Evolutionary conservation across 2,888 invertebrate species (phyloP), one percentile per base, ranked within the genome.

Genomic region (Hoplodrina blanda): DNA sequence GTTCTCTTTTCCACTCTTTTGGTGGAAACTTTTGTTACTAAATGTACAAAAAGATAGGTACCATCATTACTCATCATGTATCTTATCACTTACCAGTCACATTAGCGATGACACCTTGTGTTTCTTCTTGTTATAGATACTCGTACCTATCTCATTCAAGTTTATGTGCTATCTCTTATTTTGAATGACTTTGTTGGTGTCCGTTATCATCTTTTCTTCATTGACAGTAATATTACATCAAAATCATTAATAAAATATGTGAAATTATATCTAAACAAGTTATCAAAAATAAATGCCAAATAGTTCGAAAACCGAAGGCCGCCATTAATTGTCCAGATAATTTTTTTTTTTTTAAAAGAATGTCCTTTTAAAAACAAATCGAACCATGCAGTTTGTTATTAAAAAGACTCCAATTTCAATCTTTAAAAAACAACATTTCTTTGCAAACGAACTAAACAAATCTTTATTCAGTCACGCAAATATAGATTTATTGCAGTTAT

Each of bases 401-500:
- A 0, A 4, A 44, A 6, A 13, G 17, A 37, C 8, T 37, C 3
- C 33, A 37, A 37, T 37, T 37, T 8, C 37, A 37, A 37, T 37
- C 7, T 37, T 7, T 37, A 8, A 17, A 5, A 17, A 13, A 54
- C 52, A 54, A 20, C 7, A 37, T 15, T n/a, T 54, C 11, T n/a
- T 37, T 53, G 25, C 17, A n/a, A 20, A 25, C 33, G 6, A 20
- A n/a, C 20, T 13, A 25, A 33, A 49, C 20, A 55, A 62, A 60
- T 37, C 11, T 46, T 8, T 62, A 44, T 19, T 37, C 46, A 52
- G 55, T 61, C 17, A 61, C 50, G 15, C 62, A 67, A 53, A 33
- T 30, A 78, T 49, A 78, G 19, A 59, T 61, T 30, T 46, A 63
- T 79, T 56, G 67, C 17, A 46, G 46, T 41, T 56, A 50, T 56